Percentiles rank a stretch among this genome's conserved stretches.
Evolutionary conservation across 2,888 invertebrate species (phyloP).

Genomic region (Andrena dorsata): DNA sequence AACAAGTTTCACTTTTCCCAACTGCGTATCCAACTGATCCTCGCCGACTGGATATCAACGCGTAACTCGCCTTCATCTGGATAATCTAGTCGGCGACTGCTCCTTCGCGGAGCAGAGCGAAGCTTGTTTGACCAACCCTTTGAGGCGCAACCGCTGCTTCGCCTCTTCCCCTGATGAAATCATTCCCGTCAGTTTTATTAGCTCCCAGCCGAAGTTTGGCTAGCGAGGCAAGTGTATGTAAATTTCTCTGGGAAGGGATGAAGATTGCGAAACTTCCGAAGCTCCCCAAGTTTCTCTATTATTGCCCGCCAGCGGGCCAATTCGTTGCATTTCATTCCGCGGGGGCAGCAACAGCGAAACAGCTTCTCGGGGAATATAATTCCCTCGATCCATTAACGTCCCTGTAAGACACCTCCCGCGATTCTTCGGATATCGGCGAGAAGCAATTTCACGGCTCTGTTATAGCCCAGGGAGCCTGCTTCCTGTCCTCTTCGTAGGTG

Average conservation of each 20-base stretch:
- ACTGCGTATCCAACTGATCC: background rate
- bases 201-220: too few relatives aligned
- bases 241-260: background rate
- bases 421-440: constrained; percentile 21
- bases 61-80: background rate
- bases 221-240: too few relatives aligned
- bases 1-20: constrained; percentile 1
- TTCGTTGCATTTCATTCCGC: constrained; percentile 35
- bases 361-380: constrained; percentile 28
- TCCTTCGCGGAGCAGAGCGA: background rate
- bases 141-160: background rate
- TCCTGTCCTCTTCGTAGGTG: too few relatives aligned
- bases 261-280: background rate
- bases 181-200: too few relatives aligned
- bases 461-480: too few relatives aligned
- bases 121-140: background rate
- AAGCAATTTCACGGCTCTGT: constrained; percentile 12
- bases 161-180: background rate
- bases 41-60: background rate
- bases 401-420: constrained; percentile 12
- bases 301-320: constrained; percentile 13
- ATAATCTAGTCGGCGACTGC: background rate
- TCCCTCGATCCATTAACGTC: constrained; percentile 25
- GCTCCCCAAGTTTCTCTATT: background rate
- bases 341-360: constrained; percentile 25